Base-by-base conservation (phyloP, 2,113 vertebrate genomes). In the Xenopus borealis region DNA sequence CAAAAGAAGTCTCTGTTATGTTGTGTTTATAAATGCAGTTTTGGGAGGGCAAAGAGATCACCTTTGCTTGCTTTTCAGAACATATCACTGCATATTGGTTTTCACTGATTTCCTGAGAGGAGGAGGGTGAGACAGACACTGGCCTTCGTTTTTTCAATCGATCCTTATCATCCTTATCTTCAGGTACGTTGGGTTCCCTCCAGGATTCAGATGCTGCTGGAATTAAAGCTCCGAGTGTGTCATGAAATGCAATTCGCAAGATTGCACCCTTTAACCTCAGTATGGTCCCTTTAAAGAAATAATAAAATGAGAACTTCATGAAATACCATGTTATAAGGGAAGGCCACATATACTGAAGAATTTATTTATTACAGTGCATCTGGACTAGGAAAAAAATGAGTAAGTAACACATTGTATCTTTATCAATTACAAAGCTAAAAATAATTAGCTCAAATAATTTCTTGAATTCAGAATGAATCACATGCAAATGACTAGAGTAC, bases 51-150 rank as follows among this genome's bases (percentile, higher is more conserved):
- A 98, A 88, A 73, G 93, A 92, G 52, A 99, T 91, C 77, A 99
- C 95, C 88, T 99, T 98, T 85, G 97, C 97, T 90, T 99, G 96
- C 85, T 98, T 99, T 89, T 99, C 97, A 4, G 97, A 99, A 85
- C 97, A 98, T 82, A 98, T 93, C 89, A 98, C 96, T 66, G 94
- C 94, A 69, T 96, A 99, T 82, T 98, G 96, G 85, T 89, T 93
- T 90, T 98, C 96, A 82, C 79, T 94, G 73, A 97, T 91, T 89
- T 97, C 97, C 93, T 98, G 95, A 87, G 96, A 96, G 78, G 93
- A 91, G 78, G 97, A 96, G 2, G 96, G 96, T 16, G 97, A 98
- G 64, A 97, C 95, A 0, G 96, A 99, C 75, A 98, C 96, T 20
- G 97, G 96, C 69, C 96, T 91, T 67, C 94, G 89, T 82, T 96